Percentiles rank a stretch among this genome's conserved stretches.
Conservation (phyloP, 2,888 invertebrate genomes). For the Taphrorychus bicolor region DNA sequence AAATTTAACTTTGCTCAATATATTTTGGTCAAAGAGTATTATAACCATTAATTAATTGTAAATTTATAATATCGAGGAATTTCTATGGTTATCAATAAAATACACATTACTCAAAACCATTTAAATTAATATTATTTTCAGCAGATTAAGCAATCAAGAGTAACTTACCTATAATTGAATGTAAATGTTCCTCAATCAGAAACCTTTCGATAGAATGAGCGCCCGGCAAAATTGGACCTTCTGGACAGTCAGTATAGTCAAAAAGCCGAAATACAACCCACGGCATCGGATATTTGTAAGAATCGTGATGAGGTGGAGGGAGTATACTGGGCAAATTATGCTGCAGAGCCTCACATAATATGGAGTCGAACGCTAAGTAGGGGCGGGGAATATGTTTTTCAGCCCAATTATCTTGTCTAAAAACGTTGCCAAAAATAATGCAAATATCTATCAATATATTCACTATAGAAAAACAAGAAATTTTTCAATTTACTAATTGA, state of each 20-base stretch:
- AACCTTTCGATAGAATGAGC: conserved; percentile 97
- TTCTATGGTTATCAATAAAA: too few relatives aligned
- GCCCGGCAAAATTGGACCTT: conserved; percentile 89
- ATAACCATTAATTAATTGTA: too few relatives aligned
- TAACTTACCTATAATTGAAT: conserved; percentile 77
- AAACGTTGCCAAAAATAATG: too few relatives aligned
- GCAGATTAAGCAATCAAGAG: too few relatives aligned
- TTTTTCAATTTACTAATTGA: too few relatives aligned
- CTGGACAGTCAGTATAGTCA: conserved; percentile 98
- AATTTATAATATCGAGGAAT: too few relatives aligned
- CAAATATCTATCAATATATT: too few relatives aligned
- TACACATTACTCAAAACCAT: too few relatives aligned
- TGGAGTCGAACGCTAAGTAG: conserved; percentile 94
- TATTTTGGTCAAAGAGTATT: too few relatives aligned
- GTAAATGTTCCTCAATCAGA: conserved; percentile 96
- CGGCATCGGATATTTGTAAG: conserved; percentile 92
- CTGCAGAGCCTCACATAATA: conserved; percentile 93
- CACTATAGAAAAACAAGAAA: too few relatives aligned
- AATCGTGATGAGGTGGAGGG: conserved; percentile 92
- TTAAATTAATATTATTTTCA: too few relatives aligned
- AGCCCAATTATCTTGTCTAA: conserved; percentile 90
- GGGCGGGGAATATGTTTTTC: conserved; percentile 96
- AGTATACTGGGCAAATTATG: conserved; percentile 92
- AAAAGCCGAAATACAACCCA: conserved; percentile 96
- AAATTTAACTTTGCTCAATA: too few relatives aligned